phyloP scores from a whole-genome alignment of 2,888 invertebrate genomes.

The Kuschelorhynchus macadamiae region DNA sequence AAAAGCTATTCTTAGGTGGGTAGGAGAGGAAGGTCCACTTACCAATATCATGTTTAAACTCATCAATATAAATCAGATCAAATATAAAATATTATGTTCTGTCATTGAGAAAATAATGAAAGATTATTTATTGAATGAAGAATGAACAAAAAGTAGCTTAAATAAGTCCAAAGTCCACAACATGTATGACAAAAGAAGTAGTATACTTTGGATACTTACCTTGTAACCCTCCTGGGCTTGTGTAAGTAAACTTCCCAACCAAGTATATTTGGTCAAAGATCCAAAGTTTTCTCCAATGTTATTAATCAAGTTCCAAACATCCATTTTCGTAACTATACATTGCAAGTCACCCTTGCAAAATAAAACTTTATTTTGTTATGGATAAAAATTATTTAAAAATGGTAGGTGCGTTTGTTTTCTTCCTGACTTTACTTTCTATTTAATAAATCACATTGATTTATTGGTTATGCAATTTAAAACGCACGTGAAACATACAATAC shows the following conservation, averaged over 20 bases:
- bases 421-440: not conserved
- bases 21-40: too few relatives aligned
- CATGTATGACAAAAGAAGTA: not conserved
- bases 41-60: too few relatives aligned
- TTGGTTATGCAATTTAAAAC: not conserved
- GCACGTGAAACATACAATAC: not conserved
- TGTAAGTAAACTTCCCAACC: constrained; percentile 57
- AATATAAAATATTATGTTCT: too few relatives aligned
- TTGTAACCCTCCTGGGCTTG: constrained; percentile 59
- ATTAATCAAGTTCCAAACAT: constrained; percentile 65
- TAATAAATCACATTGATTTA: not conserved
- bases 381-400: too few relatives aligned
- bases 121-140: constrained; percentile 3
- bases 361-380: too few relatives aligned
- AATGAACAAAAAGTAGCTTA: constrained; percentile 1
- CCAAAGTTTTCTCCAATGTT: constrained; percentile 64
- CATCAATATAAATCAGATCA: too few relatives aligned
- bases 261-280: constrained; percentile 60
- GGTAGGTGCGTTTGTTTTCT: not conserved
- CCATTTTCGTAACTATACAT: constrained; percentile 60
- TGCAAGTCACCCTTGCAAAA: not conserved
- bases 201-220: constrained; percentile 52
- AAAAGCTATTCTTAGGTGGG: too few relatives aligned
- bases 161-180: not conserved
- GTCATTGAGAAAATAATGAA: too few relatives aligned